phyloP scores from a whole-genome alignment of 2,888 invertebrate genomes.

The Empis livida region DNA sequence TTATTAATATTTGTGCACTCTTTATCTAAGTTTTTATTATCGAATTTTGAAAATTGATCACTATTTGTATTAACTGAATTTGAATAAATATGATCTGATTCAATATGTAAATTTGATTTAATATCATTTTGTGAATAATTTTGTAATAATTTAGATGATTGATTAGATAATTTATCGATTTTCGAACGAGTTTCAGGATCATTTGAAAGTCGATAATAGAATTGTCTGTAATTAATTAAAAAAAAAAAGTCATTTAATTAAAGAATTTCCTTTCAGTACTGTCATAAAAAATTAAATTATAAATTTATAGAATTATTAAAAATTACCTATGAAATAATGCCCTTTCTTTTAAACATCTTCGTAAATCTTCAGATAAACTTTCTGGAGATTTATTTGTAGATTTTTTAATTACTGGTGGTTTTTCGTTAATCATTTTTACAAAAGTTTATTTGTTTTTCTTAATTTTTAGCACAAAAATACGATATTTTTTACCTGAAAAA shows the following conservation, averaged over 20 bases:
- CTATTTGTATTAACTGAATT: not conserved
- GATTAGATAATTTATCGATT: not conserved
- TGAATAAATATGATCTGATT: not conserved
- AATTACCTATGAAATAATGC: slow-evolving; percentile 6
- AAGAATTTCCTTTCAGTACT: too few species aligned
- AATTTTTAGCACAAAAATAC: too few species aligned
- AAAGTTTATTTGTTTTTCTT: too few species aligned
- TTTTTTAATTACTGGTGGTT: not conserved
- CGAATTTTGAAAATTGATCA: not conserved
- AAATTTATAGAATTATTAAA: not conserved
- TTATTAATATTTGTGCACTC: too few species aligned
- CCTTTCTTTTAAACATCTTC: slow-evolving; percentile 1
- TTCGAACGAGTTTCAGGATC: not conserved
- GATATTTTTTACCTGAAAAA: not conserved
- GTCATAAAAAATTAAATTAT: not conserved
- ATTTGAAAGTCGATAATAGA: not conserved
- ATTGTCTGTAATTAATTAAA: not conserved
- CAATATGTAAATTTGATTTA: not conserved
- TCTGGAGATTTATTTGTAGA: not conserved
- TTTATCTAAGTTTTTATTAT: too few species aligned
- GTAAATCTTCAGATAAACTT: slow-evolving; percentile 2
- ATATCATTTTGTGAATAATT: not conserved
- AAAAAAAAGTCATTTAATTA: too few species aligned
- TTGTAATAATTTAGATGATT: not conserved
- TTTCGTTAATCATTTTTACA: too few species aligned